phyloP scores from a whole-genome alignment of 2,113 vertebrate species.

The Melanostigma gelatinosum region DNA sequence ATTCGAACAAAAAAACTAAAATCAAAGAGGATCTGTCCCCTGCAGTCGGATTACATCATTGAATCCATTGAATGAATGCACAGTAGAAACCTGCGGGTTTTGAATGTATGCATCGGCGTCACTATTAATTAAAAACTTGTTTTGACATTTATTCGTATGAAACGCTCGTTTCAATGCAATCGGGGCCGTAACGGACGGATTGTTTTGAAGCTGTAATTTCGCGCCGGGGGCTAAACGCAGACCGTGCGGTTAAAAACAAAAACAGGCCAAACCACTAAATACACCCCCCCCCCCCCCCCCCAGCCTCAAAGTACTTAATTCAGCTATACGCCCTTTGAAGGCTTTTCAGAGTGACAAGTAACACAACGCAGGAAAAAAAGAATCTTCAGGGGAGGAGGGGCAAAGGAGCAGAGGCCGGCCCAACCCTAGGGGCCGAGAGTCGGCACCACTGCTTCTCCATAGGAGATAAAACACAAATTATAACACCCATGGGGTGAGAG shows the following conservation, averaged over 20 bases:
- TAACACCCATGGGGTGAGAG: background rate
- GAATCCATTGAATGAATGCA: background rate
- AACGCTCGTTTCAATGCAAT: background rate
- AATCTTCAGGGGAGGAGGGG: slow-evolving; percentile 24
- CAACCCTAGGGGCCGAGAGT: slow-evolving; percentile 2
- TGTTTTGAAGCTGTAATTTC: slow-evolving; percentile 37
- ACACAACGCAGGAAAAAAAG: slow-evolving; percentile 65
- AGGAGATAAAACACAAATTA: slow-evolving; percentile 42
- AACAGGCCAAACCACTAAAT: slow-evolving; percentile 59
- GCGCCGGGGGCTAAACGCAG: slow-evolving; percentile 4
- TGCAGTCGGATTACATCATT: background rate
- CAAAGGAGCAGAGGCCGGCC: background rate
- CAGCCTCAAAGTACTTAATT: slow-evolving; percentile 61
- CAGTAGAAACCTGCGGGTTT: slow-evolving; percentile 12
- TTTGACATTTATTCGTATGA: slow-evolving; percentile 15
- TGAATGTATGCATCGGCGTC: background rate
- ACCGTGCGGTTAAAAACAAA: slow-evolving; percentile 41
- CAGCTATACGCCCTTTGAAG: slow-evolving; percentile 58
- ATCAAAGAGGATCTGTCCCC: slow-evolving; percentile 1
- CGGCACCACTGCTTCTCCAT: slow-evolving; percentile 31
- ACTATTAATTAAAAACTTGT: background rate
- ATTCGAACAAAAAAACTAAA: background rate
- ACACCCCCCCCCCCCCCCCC: slow-evolving; percentile 7
- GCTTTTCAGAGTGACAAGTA: slow-evolving; percentile 63
- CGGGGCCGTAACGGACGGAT: slow-evolving; percentile 4